Base-by-base conservation (phyloP, 2,888 invertebrate species). In the Sussaba pulchella region DNA sequence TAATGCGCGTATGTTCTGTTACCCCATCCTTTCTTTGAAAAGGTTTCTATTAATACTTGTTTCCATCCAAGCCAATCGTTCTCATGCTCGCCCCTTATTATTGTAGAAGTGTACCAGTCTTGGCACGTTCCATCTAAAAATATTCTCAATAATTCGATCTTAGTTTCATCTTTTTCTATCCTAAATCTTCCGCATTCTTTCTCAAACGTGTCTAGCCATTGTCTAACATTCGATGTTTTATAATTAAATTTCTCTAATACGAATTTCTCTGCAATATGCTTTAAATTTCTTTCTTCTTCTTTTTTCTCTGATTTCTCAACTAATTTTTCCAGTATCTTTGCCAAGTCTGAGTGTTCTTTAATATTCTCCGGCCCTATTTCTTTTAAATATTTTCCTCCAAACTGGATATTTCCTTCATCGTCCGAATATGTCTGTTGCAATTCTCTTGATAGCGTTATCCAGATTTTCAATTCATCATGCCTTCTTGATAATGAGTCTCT, bases 11-110 rank as follows among this genome's bases (percentile, higher is more conserved):
- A 87, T 6, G 45, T 39, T 47, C 64, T 45, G 4, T 45, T 83
- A 69, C 61, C 83, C 87, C 88, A 88, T 83, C 86, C 87, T 73
- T 83, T 86, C 54, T 85, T 76, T 71, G 84, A 77, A 69, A 87
- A 87, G 47, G 85, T 72, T 24, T 86, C 85, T 31, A 31, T 31
- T 82, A 50, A 45, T 87, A 88, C 79, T 50, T 85, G 6, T 82
- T 85, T 87, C 86, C 88, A 88, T 84, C 82, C 82, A 31, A 45
- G 6, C 87, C 85, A 86, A 50, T 54, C 82, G 81, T 59, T 63
- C 86, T 73, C 54, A 84, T 75, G 72, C 81, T 83, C 63, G 82
- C 72, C 63, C 14, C 57, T 85, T 63, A 77, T 81, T 24, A 82
- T 17, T 64, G 80, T 86, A 59, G 83, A 69, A 14, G 61, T 59